Conservation (phyloP, 2,888 invertebrate species). For the Dysmachus trigonus region DNA sequence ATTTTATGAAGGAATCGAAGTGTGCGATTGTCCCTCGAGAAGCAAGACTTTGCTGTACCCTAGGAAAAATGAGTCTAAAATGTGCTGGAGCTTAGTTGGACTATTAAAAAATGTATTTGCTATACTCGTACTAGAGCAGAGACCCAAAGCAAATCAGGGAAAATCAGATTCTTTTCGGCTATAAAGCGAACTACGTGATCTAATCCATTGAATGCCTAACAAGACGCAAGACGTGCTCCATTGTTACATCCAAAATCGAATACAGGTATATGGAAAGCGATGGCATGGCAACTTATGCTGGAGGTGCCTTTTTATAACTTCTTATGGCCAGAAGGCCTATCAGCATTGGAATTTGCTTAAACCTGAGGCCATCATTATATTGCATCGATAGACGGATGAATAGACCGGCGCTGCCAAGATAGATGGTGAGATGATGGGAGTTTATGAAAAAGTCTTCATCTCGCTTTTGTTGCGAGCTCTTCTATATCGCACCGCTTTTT, state of each 20-base stretch:
- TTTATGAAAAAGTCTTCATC: not conserved
- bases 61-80: not conserved
- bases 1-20: not conserved
- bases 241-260: constrained; percentile 1
- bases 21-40: not conserved
- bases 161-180: constrained; percentile 6
- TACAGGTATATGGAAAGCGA: not conserved
- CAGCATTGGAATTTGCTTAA: not conserved
- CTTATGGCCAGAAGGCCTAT: not conserved
- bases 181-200: constrained; percentile 33
- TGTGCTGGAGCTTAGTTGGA: not conserved
- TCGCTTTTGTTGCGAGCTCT: not conserved
- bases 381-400: not conserved
- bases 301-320: constrained; percentile 13
- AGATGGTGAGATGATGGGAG: not conserved
- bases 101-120: not conserved
- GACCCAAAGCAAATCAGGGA: not conserved
- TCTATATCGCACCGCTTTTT: not conserved
- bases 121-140: not conserved
- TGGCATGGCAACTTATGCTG: constrained; percentile 23
- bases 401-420: not conserved
- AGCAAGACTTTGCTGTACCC: not conserved
- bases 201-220: constrained; percentile 34
- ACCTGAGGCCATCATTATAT: not conserved
- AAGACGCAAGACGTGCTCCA: constrained; percentile 8